phyloP scores from a whole-genome alignment of 2,113 vertebrate genomes.

The Scalopus aquaticus region DNA sequence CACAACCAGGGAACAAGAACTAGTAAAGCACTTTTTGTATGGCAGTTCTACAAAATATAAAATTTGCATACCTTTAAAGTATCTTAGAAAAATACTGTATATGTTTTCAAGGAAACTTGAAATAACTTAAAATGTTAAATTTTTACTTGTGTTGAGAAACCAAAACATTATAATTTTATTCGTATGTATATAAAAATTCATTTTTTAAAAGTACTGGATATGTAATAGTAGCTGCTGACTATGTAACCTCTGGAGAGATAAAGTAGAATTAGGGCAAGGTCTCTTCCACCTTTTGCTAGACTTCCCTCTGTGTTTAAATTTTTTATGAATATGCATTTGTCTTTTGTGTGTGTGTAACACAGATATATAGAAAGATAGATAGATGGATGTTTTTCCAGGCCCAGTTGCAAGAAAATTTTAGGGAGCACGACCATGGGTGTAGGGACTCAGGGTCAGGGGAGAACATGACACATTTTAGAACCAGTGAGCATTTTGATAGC shows the following conservation, averaged over 20 bases:
- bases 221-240: not conserved
- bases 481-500: not conserved
- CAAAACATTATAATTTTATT: not conserved
- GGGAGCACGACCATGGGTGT: not conserved
- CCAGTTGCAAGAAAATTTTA: not conserved
- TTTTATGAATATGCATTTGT: slow-evolving; percentile 22
- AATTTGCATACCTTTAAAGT: not conserved
- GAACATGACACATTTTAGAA: not conserved
- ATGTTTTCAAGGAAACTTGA: not conserved
- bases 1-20: not conserved
- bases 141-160: not conserved
- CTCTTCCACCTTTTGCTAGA: not conserved
- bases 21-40: not conserved
- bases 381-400: not conserved
- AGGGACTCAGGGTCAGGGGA: not conserved
- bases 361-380: not conserved
- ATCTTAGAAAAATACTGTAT: not conserved
- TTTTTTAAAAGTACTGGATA: not conserved
- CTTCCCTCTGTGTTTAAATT: not conserved
- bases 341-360: not conserved
- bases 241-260: not conserved
- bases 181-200: not conserved
- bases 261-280: not conserved
- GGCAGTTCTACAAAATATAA: not conserved
- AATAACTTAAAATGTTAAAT: not conserved